A percentile compares a stretch with the other conserved stretches of the same genome.
phyloP scores from a whole-genome alignment of 2,888 invertebrate species.

The Heliconius charithonia region DNA sequence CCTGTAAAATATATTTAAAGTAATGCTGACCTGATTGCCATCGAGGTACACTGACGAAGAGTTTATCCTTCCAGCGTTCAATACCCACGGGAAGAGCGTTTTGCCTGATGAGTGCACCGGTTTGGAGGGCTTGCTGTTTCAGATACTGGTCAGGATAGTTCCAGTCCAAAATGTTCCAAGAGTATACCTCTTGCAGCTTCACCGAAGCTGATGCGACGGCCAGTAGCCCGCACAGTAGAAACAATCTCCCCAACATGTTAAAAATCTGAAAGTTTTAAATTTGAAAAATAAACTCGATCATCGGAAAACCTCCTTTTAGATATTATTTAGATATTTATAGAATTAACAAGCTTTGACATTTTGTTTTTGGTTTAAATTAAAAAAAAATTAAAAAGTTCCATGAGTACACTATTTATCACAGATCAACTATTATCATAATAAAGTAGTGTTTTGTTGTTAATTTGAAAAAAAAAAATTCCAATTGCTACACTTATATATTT shows the following conservation, averaged over 20 bases:
- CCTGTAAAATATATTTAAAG: neutral
- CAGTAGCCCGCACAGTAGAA: slow-evolving; percentile 60
- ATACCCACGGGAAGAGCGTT: slow-evolving; percentile 93
- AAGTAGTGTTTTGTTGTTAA: no score
- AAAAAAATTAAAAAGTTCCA: neutral
- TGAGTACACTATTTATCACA: slow-evolving; percentile 6
- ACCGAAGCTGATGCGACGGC: slow-evolving; percentile 68
- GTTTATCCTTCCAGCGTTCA: slow-evolving; percentile 90
- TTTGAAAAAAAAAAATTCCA: neutral
- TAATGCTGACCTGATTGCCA: slow-evolving; percentile 88
- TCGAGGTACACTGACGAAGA: slow-evolving; percentile 92
- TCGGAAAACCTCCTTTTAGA: neutral
- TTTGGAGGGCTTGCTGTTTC: slow-evolving; percentile 85
- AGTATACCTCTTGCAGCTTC: slow-evolving; percentile 87
- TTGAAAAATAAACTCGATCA: neutral
- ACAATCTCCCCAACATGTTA: slow-evolving; percentile 44
- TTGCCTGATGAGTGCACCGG: slow-evolving; percentile 88
- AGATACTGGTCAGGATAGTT: slow-evolving; percentile 86
- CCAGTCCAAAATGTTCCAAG: slow-evolving; percentile 91
- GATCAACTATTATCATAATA: neutral
- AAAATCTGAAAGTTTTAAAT: slow-evolving; percentile 30
- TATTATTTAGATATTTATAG: no score
- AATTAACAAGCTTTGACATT: no score
- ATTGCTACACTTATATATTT: neutral
- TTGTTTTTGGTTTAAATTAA: neutral